A percentile compares a stretch with the other conserved stretches of the same genome.
Evolutionary conservation across 1,140 invertebrate genomes (phyloP).

Genomic region (Geopemphigus sp.): DNA sequence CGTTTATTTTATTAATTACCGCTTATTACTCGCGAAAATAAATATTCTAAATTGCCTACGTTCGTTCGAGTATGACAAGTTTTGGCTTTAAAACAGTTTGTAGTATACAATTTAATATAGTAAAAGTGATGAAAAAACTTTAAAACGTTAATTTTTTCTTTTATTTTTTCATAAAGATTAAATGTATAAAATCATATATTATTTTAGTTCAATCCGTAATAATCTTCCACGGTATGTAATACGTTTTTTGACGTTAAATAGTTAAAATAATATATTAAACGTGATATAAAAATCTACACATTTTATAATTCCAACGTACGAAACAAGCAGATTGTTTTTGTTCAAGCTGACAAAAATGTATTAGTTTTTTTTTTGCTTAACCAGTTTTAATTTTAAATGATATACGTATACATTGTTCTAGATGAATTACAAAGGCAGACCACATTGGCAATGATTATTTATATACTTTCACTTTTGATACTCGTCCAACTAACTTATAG

Average conservation of each 20-base stretch:
- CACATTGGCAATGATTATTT: conserved; percentile 26
- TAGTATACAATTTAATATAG: too few species aligned
- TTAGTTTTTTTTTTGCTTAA: background rate
- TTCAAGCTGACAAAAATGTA: background rate
- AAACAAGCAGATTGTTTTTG: background rate
- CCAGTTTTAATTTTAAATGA: background rate
- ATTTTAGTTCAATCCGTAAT: too few species aligned
- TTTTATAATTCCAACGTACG: too few species aligned
- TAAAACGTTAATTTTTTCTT: too few species aligned
- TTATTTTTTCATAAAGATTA: too few species aligned
- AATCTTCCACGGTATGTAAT: too few species aligned
- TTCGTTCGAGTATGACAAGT: too few species aligned
- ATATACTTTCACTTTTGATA: conserved; percentile 41
- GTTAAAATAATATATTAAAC: background rate
- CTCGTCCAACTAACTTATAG: conserved; percentile 37
- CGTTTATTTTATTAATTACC: background rate
- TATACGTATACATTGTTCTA: background rate
- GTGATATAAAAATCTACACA: background rate
- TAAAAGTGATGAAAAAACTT: too few species aligned
- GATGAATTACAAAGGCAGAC: background rate
- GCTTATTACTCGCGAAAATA: background rate
- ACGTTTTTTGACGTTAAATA: background rate
- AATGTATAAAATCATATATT: too few species aligned
- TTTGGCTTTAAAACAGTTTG: too few species aligned
- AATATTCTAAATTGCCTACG: background rate